Evolutionary conservation across 2,888 invertebrate genomes (phyloP).

Genomic region (Pristionchus exspectatus): DNA sequence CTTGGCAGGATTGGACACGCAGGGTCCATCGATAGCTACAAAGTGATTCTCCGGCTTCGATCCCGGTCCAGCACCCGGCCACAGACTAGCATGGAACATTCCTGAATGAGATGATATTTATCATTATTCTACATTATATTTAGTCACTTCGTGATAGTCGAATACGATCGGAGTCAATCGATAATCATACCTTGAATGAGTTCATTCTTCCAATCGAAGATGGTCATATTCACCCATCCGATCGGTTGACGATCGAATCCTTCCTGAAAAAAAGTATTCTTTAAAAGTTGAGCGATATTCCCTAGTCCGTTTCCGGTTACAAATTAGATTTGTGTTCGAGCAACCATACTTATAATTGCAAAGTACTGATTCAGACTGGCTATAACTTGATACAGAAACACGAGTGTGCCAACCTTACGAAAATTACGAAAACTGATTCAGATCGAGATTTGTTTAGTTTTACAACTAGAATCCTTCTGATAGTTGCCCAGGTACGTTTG

Average conservation of each 20-base stretch:
- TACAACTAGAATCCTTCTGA: too few relatives aligned
- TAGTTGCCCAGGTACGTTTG: too few relatives aligned
- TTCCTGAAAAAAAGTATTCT: conserved; percentile 31
- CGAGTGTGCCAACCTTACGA: too few relatives aligned
- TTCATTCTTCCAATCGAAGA: conserved; percentile 82
- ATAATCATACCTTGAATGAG: conserved; percentile 80
- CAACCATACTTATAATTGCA: too few relatives aligned
- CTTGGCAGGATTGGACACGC: conserved; percentile 8
- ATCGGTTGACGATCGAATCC: conserved; percentile 68
- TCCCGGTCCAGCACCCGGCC: conserved; percentile 52
- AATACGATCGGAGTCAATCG: too few relatives aligned
- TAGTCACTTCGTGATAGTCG: too few relatives aligned
- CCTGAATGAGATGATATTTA: not conserved
- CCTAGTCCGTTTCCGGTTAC: not conserved
- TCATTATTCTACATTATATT: not conserved
- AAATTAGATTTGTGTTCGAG: too few relatives aligned
- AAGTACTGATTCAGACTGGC: too few relatives aligned
- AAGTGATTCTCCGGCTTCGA: conserved; percentile 39
- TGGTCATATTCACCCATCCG: conserved; percentile 83
- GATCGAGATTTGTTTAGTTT: too few relatives aligned
- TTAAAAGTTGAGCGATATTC: not conserved
- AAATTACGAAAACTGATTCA: too few relatives aligned
- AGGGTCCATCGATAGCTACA: conserved; percentile 42
- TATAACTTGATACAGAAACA: too few relatives aligned
- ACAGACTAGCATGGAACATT: conserved; percentile 30